Evolutionary conservation across 2,888 invertebrate species (phyloP).

Genomic region (Campaea margaritaria): DNA sequence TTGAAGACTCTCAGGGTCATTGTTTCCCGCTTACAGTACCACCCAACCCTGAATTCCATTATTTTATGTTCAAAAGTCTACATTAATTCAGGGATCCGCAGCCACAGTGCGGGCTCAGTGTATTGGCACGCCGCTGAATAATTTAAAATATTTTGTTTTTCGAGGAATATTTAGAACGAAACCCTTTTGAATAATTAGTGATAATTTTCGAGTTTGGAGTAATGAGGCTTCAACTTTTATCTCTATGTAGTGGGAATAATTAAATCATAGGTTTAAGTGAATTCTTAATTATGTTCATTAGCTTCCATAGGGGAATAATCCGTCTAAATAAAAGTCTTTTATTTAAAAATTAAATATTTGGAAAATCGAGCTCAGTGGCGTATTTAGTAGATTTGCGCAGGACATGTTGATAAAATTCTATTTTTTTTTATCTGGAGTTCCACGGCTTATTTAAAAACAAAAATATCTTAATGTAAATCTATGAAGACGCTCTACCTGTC

Average conservation of each 20-base stretch:
- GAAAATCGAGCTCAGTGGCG: too few relatives aligned
- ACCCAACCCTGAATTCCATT: constrained; percentile 28
- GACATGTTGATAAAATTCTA: too few relatives aligned
- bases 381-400: too few relatives aligned
- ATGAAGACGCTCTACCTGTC: constrained; percentile 10
- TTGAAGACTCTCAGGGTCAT: too few relatives aligned
- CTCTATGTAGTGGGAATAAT: constrained; percentile 10
- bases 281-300: too few relatives aligned
- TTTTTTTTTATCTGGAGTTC: too few relatives aligned
- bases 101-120: constrained; percentile 22
- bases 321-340: too few relatives aligned
- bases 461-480: background rate
- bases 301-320: too few relatives aligned
- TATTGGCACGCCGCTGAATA: constrained; percentile 32
- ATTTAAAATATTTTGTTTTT: constrained; percentile 26
- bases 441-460: too few relatives aligned
- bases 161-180: constrained; percentile 4
- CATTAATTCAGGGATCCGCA: constrained; percentile 36
- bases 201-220: background rate
- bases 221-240: constrained; percentile 2
- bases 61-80: constrained; percentile 33
- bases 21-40: constrained; percentile 3
- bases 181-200: constrained; percentile 13
- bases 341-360: too few relatives aligned
- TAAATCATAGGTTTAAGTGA: too few relatives aligned